Conservation (phyloP, 2,888 invertebrate genomes). For the Melangyna quadrimaculata region DNA sequence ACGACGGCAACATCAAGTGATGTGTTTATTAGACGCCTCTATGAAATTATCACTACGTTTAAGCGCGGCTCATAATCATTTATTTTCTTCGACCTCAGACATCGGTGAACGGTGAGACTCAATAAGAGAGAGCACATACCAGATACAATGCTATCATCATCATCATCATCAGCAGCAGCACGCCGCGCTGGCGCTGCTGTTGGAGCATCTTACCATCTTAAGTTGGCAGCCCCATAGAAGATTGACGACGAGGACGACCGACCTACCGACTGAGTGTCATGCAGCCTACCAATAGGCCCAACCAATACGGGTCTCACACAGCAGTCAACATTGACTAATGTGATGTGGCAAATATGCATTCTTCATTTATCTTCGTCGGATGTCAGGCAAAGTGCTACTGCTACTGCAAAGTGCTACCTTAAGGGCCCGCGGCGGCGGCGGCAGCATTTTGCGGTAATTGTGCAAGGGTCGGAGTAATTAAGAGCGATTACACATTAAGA, state of each 20-base stretch:
- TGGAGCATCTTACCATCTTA: constrained; percentile 40
- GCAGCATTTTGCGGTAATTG: constrained; percentile 70
- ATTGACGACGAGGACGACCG: too few species aligned
- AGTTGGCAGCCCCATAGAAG: constrained; percentile 6
- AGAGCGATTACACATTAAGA: constrained; percentile 72
- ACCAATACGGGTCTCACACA: constrained; percentile 34
- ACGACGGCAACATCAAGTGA: constrained; percentile 42
- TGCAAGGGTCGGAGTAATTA: constrained; percentile 69
- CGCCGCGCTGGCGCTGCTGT: not conserved
- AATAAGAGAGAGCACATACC: constrained; percentile 69
- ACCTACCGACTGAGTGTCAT: constrained; percentile 3
- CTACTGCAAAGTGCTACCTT: constrained; percentile 71
- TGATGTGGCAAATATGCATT: constrained; percentile 71
- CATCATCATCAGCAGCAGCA: constrained; percentile 49
- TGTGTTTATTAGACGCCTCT: constrained; percentile 70
- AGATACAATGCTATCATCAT: constrained; percentile 42
- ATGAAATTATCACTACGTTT: constrained; percentile 66
- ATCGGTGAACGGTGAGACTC: constrained; percentile 55
- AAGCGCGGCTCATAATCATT: constrained; percentile 66
- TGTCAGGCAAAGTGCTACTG: constrained; percentile 71
- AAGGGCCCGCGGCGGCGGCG: constrained; percentile 68
- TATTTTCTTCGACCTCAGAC: constrained; percentile 69
- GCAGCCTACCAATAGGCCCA: constrained; percentile 28
- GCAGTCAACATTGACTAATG: constrained; percentile 66
- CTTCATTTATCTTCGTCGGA: constrained; percentile 71